phyloP scores from a whole-genome alignment of 2,113 vertebrate genomes.

The Clupea harengus region DNA sequence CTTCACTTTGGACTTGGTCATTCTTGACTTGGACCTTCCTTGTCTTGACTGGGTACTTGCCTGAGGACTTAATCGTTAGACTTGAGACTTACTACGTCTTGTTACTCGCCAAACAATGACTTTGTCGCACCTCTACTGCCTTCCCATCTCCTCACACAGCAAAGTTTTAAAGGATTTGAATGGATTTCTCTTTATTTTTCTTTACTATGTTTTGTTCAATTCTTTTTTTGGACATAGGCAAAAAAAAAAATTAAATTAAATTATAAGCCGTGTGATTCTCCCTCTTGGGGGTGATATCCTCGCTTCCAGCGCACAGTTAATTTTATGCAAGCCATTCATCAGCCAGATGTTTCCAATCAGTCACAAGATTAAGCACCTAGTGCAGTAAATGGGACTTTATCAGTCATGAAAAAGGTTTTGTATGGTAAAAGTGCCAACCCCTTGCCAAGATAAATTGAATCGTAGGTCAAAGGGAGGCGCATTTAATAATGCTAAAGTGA shows the following conservation, averaged over 20 bases:
- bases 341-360: constrained; percentile 67
- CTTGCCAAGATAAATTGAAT: constrained; percentile 50
- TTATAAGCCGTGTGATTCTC: constrained; percentile 24
- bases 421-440: constrained; percentile 39
- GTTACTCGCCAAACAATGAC: too few species aligned
- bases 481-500: constrained; percentile 44
- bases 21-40: too few species aligned
- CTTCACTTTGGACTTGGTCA: too few species aligned
- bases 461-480: constrained; percentile 51
- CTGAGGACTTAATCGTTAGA: too few species aligned
- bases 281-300: constrained; percentile 47
- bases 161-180: neutral
- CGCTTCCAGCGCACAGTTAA: constrained; percentile 58
- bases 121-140: too few species aligned
- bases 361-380: constrained; percentile 62
- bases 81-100: too few species aligned
- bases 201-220: constrained; percentile 12
- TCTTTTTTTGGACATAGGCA: constrained; percentile 23
- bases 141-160: neutral
- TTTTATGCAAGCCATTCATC: constrained; percentile 69
- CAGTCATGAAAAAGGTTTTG: constrained; percentile 55
- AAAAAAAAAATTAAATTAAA: neutral
- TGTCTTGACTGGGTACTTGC: too few species aligned
- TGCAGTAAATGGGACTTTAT: constrained; percentile 64
- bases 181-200: constrained; percentile 8